A percentile compares a stretch with the other conserved stretches of the same genome.
Evolutionary conservation across 1,140 invertebrate species (phyloP).

Genomic region (Tetramorium simillimum): DNA sequence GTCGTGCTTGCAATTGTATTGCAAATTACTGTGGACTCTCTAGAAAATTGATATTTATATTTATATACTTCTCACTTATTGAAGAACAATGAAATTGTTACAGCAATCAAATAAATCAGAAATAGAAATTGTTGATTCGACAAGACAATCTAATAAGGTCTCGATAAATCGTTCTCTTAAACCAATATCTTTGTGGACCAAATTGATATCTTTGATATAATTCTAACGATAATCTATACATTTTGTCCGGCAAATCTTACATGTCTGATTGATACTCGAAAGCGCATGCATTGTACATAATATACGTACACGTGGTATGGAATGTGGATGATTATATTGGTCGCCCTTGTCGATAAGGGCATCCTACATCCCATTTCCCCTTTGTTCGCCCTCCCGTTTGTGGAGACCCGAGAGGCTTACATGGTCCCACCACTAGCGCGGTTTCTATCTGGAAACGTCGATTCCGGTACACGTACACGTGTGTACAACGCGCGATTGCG

Average conservation of each 20-base stretch:
- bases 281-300: slow-evolving; percentile 28
- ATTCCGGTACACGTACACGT: neutral
- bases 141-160: neutral
- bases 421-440: slow-evolving; percentile 10
- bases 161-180: neutral
- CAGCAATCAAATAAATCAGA: too few relatives aligned
- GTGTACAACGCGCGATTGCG: too few relatives aligned
- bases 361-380: slow-evolving; percentile 23
- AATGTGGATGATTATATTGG: slow-evolving; percentile 55
- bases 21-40: neutral
- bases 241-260: neutral
- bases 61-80: too few relatives aligned
- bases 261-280: slow-evolving; percentile 35
- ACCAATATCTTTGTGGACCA: neutral
- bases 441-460: slow-evolving; percentile 51
- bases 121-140: neutral
- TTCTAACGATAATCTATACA: neutral
- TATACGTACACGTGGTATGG: neutral
- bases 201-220: neutral
- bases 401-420: slow-evolving; percentile 31
- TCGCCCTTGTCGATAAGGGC: slow-evolving; percentile 41
- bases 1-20: neutral
- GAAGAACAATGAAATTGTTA: too few relatives aligned
- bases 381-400: slow-evolving; percentile 45
- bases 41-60: too few relatives aligned